phyloP scores from a whole-genome alignment of 2,888 invertebrate genomes.

The Thera britannica region DNA sequence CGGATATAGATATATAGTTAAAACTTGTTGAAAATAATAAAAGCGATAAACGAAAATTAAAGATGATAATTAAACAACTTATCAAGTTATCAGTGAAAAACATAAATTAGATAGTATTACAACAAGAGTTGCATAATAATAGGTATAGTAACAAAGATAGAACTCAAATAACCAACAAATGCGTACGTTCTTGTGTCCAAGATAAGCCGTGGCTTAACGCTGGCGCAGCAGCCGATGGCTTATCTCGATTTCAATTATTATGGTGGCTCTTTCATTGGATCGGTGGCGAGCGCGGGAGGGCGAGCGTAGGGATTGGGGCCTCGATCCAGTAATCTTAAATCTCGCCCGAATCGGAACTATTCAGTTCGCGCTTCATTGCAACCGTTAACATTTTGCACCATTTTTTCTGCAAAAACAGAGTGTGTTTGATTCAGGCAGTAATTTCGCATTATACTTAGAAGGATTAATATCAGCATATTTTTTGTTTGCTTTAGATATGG shows the following conservation, averaged over 20 bases:
- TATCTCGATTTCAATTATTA: conserved; percentile 84
- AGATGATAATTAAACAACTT: neutral
- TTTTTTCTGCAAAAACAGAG: conserved; percentile 16
- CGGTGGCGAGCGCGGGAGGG: conserved; percentile 61
- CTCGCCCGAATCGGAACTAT: conserved; percentile 72
- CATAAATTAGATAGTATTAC: conserved; percentile 38
- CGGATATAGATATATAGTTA: no score
- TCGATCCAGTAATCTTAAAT: conserved; percentile 74
- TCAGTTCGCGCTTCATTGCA: conserved; percentile 66
- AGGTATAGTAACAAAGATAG: conserved; percentile 64
- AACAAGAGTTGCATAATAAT: conserved; percentile 58
- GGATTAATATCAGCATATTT: conserved; percentile 11
- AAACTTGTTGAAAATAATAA: neutral
- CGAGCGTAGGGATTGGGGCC: conserved; percentile 66
- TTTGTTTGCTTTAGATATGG: conserved; percentile 89
- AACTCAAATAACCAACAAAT: conserved; percentile 71
- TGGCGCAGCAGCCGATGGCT: conserved; percentile 77
- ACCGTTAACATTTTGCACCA: conserved; percentile 43
- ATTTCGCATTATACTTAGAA: neutral
- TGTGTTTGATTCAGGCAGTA: conserved; percentile 2
- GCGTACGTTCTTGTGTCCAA: conserved; percentile 70
- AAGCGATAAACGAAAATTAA: neutral
- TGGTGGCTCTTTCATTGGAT: conserved; percentile 79
- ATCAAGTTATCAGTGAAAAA: neutral
- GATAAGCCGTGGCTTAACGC: conserved; percentile 79